These are phyloP conservation scores for Phrynocephalus forsythii DNA, from an alignment of 2,797 vertebrate species.

Conservation along the genomic window DNA sequence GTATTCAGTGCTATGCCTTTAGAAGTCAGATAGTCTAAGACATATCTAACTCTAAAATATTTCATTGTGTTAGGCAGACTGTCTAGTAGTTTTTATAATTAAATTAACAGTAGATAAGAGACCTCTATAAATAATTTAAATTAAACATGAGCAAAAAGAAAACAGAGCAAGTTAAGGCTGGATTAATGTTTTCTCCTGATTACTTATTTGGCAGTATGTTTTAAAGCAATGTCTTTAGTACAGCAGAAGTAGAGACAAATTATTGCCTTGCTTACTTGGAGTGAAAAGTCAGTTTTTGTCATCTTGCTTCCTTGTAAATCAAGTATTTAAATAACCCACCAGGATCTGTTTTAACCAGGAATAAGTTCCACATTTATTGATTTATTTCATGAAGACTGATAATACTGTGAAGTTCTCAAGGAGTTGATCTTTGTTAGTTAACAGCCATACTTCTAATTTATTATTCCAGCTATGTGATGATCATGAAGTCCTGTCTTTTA, in stretches of 20 bases:
- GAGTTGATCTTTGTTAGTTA: background rate
- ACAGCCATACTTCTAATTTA: conserved; percentile 56
- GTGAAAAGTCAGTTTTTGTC: background rate
- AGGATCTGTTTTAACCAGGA: background rate
- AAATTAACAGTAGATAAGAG: background rate
- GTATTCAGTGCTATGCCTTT: background rate
- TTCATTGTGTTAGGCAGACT: background rate
- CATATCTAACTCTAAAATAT: background rate
- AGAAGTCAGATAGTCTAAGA: background rate
- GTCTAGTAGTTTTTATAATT: background rate
- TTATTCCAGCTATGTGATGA: conserved; percentile 90
- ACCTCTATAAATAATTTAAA: background rate
- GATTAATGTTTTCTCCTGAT: background rate
- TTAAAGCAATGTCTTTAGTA: background rate
- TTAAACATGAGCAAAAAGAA: background rate
- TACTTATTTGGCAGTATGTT: background rate
- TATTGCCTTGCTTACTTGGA: background rate
- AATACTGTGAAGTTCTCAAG: background rate
- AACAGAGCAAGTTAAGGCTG: background rate
- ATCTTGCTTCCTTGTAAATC: background rate
- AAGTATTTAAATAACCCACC: background rate
- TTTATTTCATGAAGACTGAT: background rate
- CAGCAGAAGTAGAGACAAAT: background rate
- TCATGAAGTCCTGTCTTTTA: conserved; percentile 91
- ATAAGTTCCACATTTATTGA: background rate